Conservation (phyloP, 2,888 invertebrate genomes). For the Drosophila vallismaia region DNA sequence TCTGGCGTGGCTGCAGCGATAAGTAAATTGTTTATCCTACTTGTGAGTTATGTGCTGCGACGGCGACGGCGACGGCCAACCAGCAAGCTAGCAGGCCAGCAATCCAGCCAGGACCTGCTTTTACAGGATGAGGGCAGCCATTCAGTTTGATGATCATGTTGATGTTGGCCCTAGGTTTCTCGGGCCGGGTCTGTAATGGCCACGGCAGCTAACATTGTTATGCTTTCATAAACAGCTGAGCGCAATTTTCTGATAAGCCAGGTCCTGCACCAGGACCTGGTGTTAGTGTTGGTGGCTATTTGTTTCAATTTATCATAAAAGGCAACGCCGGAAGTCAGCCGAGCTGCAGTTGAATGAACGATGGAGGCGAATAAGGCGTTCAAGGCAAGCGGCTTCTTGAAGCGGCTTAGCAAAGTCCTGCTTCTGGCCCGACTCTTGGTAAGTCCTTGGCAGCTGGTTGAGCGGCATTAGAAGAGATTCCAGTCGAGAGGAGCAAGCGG, state of each 20-base stretch:
- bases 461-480: conserved; percentile 62
- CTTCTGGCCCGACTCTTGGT: neutral
- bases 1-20: conserved; percentile 62
- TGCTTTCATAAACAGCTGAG: conserved; percentile 79
- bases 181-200: conserved; percentile 55
- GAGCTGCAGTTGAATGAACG: conserved; percentile 76
- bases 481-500: conserved; percentile 40
- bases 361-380: conserved; percentile 37
- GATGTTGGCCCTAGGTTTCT: conserved; percentile 53
- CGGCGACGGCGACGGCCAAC: conserved; percentile 44
- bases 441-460: conserved; percentile 55
- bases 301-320: conserved; percentile 78
- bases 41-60: conserved; percentile 75
- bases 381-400: conserved; percentile 44
- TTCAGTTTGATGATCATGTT: conserved; percentile 76
- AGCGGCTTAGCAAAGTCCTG: conserved; percentile 51
- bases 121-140: conserved; percentile 28
- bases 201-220: conserved; percentile 74
- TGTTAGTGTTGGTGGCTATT: conserved; percentile 65
- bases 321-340: conserved; percentile 77
- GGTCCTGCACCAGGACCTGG: conserved; percentile 52
- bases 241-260: conserved; percentile 77
- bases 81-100: conserved; percentile 48
- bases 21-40: conserved; percentile 80
- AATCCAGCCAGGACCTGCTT: conserved; percentile 24